Conservation (phyloP, 2,888 invertebrate species). For the Leucophora obtusa region DNA sequence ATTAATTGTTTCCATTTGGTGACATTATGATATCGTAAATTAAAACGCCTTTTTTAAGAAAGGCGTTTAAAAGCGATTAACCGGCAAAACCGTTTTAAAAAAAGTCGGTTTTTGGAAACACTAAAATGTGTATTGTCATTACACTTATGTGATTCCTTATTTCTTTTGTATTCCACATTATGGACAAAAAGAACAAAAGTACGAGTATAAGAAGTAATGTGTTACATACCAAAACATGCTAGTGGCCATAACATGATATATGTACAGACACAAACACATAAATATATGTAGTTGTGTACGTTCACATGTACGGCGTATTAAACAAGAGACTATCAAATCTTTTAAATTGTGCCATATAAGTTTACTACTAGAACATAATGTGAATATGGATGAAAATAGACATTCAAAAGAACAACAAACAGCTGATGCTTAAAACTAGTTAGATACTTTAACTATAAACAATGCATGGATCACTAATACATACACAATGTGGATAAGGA, state of each 20-base stretch:
- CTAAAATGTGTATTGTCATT: too few species aligned
- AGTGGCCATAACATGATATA: background rate
- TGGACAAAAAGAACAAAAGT: background rate
- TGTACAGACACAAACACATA: background rate
- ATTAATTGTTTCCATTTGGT: too few species aligned
- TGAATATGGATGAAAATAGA: slow-evolving; percentile 4
- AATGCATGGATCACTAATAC: background rate
- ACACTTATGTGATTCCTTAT: slow-evolving; percentile 17
- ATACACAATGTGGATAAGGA: background rate
- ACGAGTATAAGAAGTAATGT: background rate
- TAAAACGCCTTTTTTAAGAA: too few species aligned
- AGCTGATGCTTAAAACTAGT: slow-evolving; percentile 23
- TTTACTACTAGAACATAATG: background rate
- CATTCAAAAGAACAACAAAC: slow-evolving; percentile 48
- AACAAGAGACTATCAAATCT: background rate
- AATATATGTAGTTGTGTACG: background rate
- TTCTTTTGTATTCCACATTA: background rate
- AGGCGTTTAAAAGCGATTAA: too few species aligned
- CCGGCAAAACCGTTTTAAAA: too few species aligned
- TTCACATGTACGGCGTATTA: background rate
- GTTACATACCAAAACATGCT: background rate
- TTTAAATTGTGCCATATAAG: background rate
- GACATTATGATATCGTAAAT: too few species aligned
- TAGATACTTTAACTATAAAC: background rate
- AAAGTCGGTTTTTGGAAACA: too few species aligned